Conservation (phyloP, 2,888 invertebrate genomes). For the Drosophila percnosoma region DNA sequence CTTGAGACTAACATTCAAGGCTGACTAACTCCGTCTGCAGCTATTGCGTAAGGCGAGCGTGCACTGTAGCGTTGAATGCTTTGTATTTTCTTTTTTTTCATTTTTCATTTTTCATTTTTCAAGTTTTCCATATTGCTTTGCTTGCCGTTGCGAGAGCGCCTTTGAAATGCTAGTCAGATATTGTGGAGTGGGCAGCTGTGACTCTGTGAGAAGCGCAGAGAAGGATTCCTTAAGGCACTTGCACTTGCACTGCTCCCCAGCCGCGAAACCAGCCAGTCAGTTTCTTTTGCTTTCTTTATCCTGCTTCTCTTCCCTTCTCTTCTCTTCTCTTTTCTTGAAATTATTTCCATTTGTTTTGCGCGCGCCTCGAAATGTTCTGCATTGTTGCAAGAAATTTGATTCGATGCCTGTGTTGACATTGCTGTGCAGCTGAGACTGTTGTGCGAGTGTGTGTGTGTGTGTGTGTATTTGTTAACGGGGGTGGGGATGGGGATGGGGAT, state of each 20-base stretch:
- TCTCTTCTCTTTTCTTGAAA: slow-evolving; percentile 1
- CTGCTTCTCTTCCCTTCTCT: not conserved
- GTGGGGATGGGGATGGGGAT: not conserved
- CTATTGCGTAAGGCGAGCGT: slow-evolving; percentile 18
- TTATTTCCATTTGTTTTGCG: slow-evolving; percentile 4
- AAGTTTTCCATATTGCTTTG: slow-evolving; percentile 11
- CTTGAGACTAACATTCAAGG: not conserved
- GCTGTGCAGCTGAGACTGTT: slow-evolving; percentile 7
- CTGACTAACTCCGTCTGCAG: slow-evolving; percentile 13
- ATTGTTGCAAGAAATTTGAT: slow-evolving; percentile 25
- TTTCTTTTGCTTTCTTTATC: not conserved
- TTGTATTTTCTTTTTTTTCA: slow-evolving; percentile 2
- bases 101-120: no score
- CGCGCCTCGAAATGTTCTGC: slow-evolving; percentile 23
- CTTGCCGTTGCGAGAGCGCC: slow-evolving; percentile 25
- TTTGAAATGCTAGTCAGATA: slow-evolving; percentile 8
- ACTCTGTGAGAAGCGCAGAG: slow-evolving; percentile 51
- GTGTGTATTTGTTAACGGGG: not conserved
- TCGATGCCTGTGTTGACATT: slow-evolving; percentile 22
- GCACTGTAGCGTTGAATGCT: slow-evolving; percentile 43
- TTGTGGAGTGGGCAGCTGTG: slow-evolving; percentile 21
- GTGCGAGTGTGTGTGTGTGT: slow-evolving; percentile 14
- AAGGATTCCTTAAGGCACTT: slow-evolving; percentile 70
- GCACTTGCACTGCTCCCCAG: slow-evolving; percentile 58
- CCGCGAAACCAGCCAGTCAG: slow-evolving; percentile 1